phyloP scores from a whole-genome alignment of 2,888 invertebrate species.

The Lithosia quadra region DNA sequence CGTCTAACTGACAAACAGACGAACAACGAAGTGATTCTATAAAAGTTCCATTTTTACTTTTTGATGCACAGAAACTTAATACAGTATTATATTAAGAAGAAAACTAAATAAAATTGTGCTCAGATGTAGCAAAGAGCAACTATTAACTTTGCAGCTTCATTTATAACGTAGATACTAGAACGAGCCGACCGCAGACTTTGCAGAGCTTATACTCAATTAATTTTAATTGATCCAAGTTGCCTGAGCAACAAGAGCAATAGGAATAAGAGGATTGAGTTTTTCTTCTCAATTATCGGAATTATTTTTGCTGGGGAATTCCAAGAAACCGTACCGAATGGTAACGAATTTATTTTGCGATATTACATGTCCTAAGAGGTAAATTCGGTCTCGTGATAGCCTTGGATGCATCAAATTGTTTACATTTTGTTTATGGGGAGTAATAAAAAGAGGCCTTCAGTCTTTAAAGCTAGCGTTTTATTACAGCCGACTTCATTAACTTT shows the following conservation, averaged over 20 bases:
- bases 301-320: slow-evolving; percentile 8
- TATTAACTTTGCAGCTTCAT: neutral
- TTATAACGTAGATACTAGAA: neutral
- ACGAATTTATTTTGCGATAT: slow-evolving; percentile 22
- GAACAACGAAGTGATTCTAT: too few relatives aligned
- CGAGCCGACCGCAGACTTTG: neutral
- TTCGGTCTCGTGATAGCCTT: slow-evolving; percentile 5
- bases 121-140: neutral
- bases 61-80: too few relatives aligned
- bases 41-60: too few relatives aligned
- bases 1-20: too few relatives aligned
- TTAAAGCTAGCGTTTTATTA: slow-evolving; percentile 37
- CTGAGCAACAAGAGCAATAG: neutral
- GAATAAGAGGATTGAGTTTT: slow-evolving; percentile 3
- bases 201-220: neutral
- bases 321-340: slow-evolving; percentile 18
- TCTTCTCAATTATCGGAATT: neutral
- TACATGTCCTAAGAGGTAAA: neutral
- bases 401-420: slow-evolving; percentile 45
- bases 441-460: slow-evolving; percentile 45
- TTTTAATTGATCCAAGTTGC: neutral
- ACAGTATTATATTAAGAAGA: too few relatives aligned
- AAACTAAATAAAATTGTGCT: neutral
- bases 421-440: slow-evolving; percentile 50
- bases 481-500: slow-evolving; percentile 36